These are phyloP conservation scores for Penaeus indicus DNA, from an alignment of 1,140 invertebrate species.

Conservation along the genomic window DNA sequence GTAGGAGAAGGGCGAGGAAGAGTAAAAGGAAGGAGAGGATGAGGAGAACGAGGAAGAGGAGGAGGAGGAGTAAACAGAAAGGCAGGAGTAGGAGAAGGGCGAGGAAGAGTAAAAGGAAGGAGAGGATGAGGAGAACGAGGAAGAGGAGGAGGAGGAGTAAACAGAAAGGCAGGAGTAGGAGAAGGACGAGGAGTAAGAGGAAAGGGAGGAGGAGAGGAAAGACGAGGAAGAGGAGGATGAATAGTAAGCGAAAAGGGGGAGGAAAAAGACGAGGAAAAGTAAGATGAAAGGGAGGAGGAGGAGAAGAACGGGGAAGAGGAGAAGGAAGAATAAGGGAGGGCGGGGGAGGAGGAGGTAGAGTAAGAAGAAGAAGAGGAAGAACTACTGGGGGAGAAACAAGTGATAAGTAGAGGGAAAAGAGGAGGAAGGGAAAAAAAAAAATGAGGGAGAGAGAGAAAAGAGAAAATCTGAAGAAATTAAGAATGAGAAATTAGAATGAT, in stretches of 20 bases:
- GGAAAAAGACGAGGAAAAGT: background rate
- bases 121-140: background rate
- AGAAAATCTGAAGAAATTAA: background rate
- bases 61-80: too few relatives aligned
- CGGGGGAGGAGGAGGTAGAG: background rate
- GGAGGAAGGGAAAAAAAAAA: background rate
- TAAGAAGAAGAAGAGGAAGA: background rate
- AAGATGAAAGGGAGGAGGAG: background rate
- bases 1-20: too few relatives aligned
- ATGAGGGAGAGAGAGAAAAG: background rate
- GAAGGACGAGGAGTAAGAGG: too few relatives aligned
- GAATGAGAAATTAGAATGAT: background rate
- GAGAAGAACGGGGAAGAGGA: background rate
- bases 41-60: background rate
- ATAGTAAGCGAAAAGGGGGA: too few relatives aligned
- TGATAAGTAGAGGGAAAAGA: background rate
- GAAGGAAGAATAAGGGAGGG: background rate
- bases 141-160: too few relatives aligned
- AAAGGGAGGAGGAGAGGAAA: background rate
- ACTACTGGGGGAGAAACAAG: too few relatives aligned
- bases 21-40: background rate
- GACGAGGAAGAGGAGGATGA: too few relatives aligned
- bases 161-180: too few relatives aligned
- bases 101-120: too few relatives aligned
- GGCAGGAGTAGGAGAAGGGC: too few relatives aligned